Percentiles rank a stretch among this genome's conserved stretches.
phyloP scores from a whole-genome alignment of 2,888 invertebrate species.

The Eledona agricola region DNA sequence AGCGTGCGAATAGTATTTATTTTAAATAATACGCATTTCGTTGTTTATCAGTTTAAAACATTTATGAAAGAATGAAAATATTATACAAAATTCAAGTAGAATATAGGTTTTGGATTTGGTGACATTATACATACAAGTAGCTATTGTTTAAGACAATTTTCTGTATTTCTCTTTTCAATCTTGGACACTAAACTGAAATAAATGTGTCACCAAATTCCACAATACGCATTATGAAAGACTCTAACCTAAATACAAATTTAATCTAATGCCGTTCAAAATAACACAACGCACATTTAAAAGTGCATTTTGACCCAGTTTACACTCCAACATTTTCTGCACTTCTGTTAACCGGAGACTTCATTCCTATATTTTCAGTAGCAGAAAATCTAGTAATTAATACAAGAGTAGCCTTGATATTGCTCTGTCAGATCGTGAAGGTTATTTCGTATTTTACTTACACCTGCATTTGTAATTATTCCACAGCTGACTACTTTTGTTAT shows the following conservation, averaged over 20 bases:
- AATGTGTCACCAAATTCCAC: conserved; percentile 1
- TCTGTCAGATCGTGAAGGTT: conserved; percentile 37
- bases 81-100: too few relatives aligned
- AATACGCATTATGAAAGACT: neutral
- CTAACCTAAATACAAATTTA: conserved; percentile 9
- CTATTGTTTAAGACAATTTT: too few relatives aligned
- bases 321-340: neutral
- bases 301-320: conserved; percentile 12
- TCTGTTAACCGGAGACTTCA: neutral
- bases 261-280: conserved; percentile 3
- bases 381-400: conserved; percentile 5
- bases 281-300: too few relatives aligned
- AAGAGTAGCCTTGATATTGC: conserved; percentile 34
- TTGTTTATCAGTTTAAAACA: too few relatives aligned
- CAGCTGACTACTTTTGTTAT: conserved; percentile 21
- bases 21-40: too few relatives aligned
- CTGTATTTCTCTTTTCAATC: too few relatives aligned
- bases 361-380: neutral
- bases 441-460: conserved; percentile 33
- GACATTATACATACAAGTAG: too few relatives aligned
- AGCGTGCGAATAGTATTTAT: too few relatives aligned
- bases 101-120: too few relatives aligned
- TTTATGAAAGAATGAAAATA: too few relatives aligned
- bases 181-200: neutral
- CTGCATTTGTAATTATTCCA: conserved; percentile 27